Percentiles rank a stretch among this genome's conserved stretches.
Conservation (phyloP, 2,888 invertebrate genomes). For the Drosophila prolongata region DNA sequence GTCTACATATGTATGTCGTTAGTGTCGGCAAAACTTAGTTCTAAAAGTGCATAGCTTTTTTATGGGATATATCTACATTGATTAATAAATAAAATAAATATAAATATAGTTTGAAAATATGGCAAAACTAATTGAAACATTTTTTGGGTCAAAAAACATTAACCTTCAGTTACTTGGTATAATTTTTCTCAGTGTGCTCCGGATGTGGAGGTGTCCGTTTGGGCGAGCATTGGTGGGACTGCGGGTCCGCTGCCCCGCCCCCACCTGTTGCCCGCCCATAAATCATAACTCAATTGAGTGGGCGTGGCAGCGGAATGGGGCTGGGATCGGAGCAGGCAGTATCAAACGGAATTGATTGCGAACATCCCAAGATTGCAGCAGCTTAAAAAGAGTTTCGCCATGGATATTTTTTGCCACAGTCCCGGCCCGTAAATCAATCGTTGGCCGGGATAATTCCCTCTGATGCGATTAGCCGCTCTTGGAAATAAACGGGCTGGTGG, state of each 20-base stretch:
- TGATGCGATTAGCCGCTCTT: constrained; percentile 33
- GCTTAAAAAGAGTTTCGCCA: constrained; percentile 19
- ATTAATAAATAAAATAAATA: too few relatives aligned
- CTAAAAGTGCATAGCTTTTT: too few relatives aligned
- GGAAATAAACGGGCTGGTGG: constrained; percentile 12
- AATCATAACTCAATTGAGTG: constrained; percentile 40
- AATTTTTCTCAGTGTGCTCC: neutral
- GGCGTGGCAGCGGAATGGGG: constrained; percentile 32
- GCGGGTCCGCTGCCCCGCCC: neutral
- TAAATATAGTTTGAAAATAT: too few relatives aligned
- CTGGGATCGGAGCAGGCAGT: neutral
- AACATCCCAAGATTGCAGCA: constrained; percentile 33
- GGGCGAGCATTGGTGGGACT: neutral
- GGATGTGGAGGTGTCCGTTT: constrained; percentile 8
- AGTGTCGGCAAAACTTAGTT: too few relatives aligned
- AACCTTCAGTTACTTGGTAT: too few relatives aligned
- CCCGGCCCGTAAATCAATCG: constrained; percentile 33
- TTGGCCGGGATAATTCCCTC: constrained; percentile 28
- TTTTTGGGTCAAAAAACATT: too few relatives aligned
- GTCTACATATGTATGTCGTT: too few relatives aligned
- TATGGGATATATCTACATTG: too few relatives aligned
- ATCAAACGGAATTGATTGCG: constrained; percentile 34
- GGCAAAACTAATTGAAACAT: too few relatives aligned
- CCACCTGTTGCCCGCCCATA: constrained; percentile 46
- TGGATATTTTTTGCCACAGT: neutral